Base-by-base conservation (phyloP, 2,888 invertebrate species). In the Phortica magna region DNA sequence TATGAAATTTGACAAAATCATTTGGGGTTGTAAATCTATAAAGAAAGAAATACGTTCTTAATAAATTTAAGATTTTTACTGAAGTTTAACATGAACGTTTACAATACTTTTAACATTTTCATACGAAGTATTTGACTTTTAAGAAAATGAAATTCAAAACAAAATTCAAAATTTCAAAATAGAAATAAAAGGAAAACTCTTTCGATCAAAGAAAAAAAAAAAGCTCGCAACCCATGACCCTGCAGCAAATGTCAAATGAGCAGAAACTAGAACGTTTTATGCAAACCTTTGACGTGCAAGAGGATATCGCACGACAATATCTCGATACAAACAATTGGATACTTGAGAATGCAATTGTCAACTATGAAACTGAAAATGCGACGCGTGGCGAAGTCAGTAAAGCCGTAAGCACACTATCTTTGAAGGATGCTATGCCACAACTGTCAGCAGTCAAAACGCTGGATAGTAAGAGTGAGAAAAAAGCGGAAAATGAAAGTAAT, bases 171-270 rank as follows among this genome's bases (percentile, higher is more conserved):
- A 61, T 61, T 61, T 61, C 7, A 10, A 22, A 22, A 61, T 59
- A 14, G 17, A 61, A 17, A 48, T 3, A 48, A 48, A 48, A 48
- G 14, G 2, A 48, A 48, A 48, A 48, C 14, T 48, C 0, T 48
- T 0, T 19, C 22, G 1, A 17, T 22, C 14, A 48, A 61, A 22
- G 61, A 19, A 1, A 6, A 22, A 22, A 61, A 4, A 61, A 61
- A 61, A n/a, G 7, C 12, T 7, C 19, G 10, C 22, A 55, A 55
- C 6, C 55, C n/a, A 7, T 14, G 31, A 19, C 41, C 67, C 41
- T 5, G 41, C 61, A 43, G 48, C 82, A 81, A 78, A 85, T 85
- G 85, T 84, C 88, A 84, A 72, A 87, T 82, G 85, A 85, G 77
- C 79, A 85, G 80, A 87, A 87, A 82, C 73, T 85, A 72, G 76